phyloP scores from a whole-genome alignment of 2,888 invertebrate genomes.

The Nemotelus pantherinus region DNA sequence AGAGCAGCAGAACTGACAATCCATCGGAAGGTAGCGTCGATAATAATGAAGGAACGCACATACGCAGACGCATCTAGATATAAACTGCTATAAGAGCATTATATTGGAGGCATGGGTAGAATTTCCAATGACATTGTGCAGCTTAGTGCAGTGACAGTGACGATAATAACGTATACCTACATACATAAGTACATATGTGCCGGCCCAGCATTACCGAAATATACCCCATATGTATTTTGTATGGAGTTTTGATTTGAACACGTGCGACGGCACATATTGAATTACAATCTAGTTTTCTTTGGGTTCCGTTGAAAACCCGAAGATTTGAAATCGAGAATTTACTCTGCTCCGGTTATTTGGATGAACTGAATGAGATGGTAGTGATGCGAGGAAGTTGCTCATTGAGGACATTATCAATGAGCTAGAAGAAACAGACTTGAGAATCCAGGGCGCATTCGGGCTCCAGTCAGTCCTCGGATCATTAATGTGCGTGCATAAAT shows the following conservation, averaged over 20 bases:
- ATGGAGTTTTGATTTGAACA: constrained; percentile 39
- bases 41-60: constrained; percentile 16
- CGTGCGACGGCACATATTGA: constrained; percentile 36
- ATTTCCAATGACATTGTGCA: constrained; percentile 31
- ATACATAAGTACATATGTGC: neutral
- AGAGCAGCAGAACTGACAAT: neutral
- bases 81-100: constrained; percentile 31
- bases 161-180: neutral
- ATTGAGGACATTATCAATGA: neutral
- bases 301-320: neutral
- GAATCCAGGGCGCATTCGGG: no score
- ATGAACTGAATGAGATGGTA: neutral
- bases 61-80: constrained; percentile 32
- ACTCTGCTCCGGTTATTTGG: neutral
- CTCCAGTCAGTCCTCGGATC: no score
- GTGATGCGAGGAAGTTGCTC: neutral
- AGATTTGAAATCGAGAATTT: constrained; percentile 2
- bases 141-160: constrained; percentile 2
- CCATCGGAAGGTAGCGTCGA: constrained; percentile 6
- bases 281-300: constrained; percentile 25
- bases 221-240: constrained; percentile 9
- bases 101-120: constrained; percentile 27
- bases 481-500: no score
- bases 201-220: constrained; percentile 2
- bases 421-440: no score